Evolutionary conservation across 2,113 vertebrate genomes (phyloP).

Genomic region (Scophthalmus maximus): DNA sequence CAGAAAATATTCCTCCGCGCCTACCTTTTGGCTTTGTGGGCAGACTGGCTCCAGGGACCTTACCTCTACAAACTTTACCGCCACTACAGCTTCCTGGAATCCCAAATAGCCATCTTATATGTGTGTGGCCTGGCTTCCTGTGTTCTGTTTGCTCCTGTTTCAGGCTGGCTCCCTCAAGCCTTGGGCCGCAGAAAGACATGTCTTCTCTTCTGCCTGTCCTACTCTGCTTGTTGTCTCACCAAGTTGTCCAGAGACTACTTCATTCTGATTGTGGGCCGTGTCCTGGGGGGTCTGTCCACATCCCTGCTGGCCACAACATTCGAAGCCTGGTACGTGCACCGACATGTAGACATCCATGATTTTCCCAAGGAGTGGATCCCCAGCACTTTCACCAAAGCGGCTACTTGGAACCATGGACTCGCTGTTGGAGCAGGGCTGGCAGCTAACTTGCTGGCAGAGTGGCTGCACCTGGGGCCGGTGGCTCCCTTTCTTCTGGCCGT

Average conservation of each 20-base stretch:
- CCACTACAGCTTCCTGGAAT: conserved; percentile 94
- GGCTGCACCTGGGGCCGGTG: conserved; percentile 90
- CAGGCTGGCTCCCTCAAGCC: conserved; percentile 85
- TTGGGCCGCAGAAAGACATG: conserved; percentile 89
- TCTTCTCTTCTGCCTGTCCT: conserved; percentile 90
- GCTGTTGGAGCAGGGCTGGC: conserved; percentile 89
- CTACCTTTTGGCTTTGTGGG: conserved; percentile 91
- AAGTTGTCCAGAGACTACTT: conserved; percentile 94
- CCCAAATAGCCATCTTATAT: conserved; percentile 93
- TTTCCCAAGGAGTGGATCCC: conserved; percentile 94
- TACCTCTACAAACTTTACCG: conserved; percentile 96
- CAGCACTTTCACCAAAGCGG: conserved; percentile 86
- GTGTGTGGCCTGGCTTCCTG: conserved; percentile 91
- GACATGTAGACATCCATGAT: conserved; percentile 87
- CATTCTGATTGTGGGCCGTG: conserved; percentile 87
- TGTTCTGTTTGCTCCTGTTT: conserved; percentile 88
- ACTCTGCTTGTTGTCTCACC: conserved; percentile 89
- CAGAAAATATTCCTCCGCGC: conserved; percentile 87
- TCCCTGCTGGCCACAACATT: conserved; percentile 90
- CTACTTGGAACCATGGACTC: conserved; percentile 90
- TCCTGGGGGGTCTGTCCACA: conserved; percentile 90
- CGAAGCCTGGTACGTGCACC: conserved; percentile 92
- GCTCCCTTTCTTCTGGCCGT: conserved; percentile 91
- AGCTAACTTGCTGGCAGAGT: conserved; percentile 88
- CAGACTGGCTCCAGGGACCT: conserved; percentile 95